A percentile compares a stretch with the other conserved stretches of the same genome.
Conservation (phyloP, 2,888 invertebrate genomes). For the Mystacides longicornis region DNA sequence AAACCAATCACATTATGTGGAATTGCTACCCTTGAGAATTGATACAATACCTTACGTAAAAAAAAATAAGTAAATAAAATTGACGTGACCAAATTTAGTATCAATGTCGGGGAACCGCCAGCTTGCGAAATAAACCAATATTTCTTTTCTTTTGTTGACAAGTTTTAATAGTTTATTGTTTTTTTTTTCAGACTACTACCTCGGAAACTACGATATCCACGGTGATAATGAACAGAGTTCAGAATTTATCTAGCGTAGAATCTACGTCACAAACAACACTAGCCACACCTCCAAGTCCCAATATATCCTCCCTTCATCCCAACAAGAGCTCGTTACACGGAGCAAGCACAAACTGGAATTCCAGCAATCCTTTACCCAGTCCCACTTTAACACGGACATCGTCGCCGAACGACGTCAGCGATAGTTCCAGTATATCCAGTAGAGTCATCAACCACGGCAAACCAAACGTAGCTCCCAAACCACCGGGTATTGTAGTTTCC, state of each 20-base stretch:
- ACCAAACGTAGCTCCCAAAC: constrained; percentile 78
- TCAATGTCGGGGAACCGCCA: no score
- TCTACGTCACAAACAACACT: not conserved
- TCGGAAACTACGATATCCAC: constrained; percentile 29
- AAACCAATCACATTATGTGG: no score
- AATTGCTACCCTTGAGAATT: no score
- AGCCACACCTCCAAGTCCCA: constrained; percentile 9
- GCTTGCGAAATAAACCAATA: no score
- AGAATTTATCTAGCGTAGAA: constrained; percentile 14
- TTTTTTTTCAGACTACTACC: not conserved
- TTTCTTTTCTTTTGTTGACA: no score
- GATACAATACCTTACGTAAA: no score
- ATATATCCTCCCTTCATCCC: constrained; percentile 37
- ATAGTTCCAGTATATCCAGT: not conserved
- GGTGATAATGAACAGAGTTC: constrained; percentile 12
- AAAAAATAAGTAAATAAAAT: no score
- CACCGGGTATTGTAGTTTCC: constrained; percentile 47
- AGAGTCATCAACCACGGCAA: constrained; percentile 56
- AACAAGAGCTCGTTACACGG: constrained; percentile 42
- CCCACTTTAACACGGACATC: constrained; percentile 8
- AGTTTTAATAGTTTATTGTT: no score
- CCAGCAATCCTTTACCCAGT: constrained; percentile 11
- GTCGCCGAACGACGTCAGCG: constrained; percentile 9
- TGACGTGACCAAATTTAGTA: no score
- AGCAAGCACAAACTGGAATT: not conserved